Percentiles rank a stretch among this genome's conserved stretches.
These are phyloP conservation scores for Cataglyphis hispanica DNA, from an alignment of 1,140 invertebrate genomes.

Conservation along the genomic window DNA sequence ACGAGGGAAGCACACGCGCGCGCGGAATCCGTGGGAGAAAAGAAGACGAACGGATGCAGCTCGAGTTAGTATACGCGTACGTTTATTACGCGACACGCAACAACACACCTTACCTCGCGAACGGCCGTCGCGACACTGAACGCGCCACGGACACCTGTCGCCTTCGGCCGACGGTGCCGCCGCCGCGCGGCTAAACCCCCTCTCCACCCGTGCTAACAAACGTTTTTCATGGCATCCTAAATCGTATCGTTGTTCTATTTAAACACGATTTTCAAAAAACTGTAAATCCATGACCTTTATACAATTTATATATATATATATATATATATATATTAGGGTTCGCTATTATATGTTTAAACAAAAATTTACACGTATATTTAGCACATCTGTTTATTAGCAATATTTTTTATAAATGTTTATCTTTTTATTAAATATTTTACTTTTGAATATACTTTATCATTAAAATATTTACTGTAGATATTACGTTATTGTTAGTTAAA, in stretches of 20 bases:
- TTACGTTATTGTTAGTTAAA: too few species aligned
- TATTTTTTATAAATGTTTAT: too few species aligned
- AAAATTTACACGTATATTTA: too few species aligned
- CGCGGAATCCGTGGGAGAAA: background rate
- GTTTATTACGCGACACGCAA: slow-evolving; percentile 52
- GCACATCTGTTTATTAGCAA: too few species aligned
- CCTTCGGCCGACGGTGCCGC: slow-evolving; percentile 79
- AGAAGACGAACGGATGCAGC: background rate
- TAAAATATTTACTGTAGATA: too few species aligned
- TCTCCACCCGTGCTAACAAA: slow-evolving; percentile 28
- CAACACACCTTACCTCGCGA: slow-evolving; percentile 83
- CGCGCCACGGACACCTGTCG: slow-evolving; percentile 83
- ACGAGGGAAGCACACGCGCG: background rate
- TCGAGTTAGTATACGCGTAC: slow-evolving; percentile 11
- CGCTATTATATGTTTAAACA: too few species aligned
- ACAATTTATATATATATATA: too few species aligned
- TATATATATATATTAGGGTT: too few species aligned
- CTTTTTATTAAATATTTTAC: too few species aligned
- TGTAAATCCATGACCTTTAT: background rate
- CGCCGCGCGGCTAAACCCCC: slow-evolving; percentile 80
- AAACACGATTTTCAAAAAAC: background rate
- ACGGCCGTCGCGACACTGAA: slow-evolving; percentile 86
- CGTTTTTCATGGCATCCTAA: slow-evolving; percentile 55
- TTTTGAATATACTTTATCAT: too few species aligned
- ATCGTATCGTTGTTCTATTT: slow-evolving; percentile 6